Percentiles rank a stretch among this genome's conserved stretches.
phyloP scores from a whole-genome alignment of 2,888 invertebrate genomes.

The Tupiocoris notatus region DNA sequence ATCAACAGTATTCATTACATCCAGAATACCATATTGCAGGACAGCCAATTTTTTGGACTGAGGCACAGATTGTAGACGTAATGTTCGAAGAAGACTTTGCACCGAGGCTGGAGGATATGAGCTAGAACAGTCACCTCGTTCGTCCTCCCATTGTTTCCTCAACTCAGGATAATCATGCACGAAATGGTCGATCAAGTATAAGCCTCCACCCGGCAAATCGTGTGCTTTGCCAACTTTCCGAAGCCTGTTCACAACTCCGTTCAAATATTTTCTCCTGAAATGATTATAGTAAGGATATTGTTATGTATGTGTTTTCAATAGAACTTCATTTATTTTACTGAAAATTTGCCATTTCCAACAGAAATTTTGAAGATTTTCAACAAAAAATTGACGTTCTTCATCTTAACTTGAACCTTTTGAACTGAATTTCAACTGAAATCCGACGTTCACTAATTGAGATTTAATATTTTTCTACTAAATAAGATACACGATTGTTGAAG shows the following conservation, averaged over 20 bases:
- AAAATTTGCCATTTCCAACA: too few relatives aligned
- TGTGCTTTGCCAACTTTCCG: background rate
- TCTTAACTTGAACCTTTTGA: too few relatives aligned
- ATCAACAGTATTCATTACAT: slow-evolving; percentile 62
- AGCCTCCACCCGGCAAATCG: slow-evolving; percentile 9
- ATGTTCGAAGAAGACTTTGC: slow-evolving; percentile 72
- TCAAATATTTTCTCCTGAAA: slow-evolving; percentile 16
- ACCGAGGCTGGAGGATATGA: slow-evolving; percentile 82
- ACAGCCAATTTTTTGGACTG: slow-evolving; percentile 74
- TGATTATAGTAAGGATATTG: too few relatives aligned
- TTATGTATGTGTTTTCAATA: too few relatives aligned
- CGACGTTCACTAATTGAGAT: too few relatives aligned
- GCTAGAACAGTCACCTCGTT: slow-evolving; percentile 55
- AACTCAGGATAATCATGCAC: slow-evolving; percentile 56
- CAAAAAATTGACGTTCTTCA: too few relatives aligned
- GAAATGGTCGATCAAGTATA: slow-evolving; percentile 23
- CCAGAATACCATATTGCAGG: slow-evolving; percentile 76
- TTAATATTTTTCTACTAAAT: too few relatives aligned
- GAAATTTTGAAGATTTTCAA: too few relatives aligned
- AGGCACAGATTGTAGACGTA: slow-evolving; percentile 67
- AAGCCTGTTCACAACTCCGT: background rate
- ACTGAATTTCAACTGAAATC: too few relatives aligned
- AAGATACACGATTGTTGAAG: too few relatives aligned
- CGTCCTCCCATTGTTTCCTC: slow-evolving; percentile 64
- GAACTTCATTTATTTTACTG: too few relatives aligned